Evolutionary conservation across 1,140 invertebrate species (phyloP).

Genomic region (Acyrthosiphon pisum): DNA sequence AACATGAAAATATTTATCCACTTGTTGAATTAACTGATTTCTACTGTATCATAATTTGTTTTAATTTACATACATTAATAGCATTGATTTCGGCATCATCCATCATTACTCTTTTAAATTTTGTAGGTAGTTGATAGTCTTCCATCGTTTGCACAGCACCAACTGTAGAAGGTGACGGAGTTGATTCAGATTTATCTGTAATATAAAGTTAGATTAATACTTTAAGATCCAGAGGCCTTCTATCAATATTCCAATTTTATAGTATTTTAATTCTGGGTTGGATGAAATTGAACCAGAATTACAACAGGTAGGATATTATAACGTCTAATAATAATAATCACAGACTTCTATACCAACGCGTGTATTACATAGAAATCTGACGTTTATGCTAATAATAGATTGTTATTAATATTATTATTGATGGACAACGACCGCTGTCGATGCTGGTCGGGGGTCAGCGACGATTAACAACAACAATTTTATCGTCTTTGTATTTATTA

Average conservation of each 20-base stretch:
- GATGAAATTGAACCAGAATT: too few relatives aligned
- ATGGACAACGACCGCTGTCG: too few relatives aligned
- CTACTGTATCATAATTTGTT: not conserved
- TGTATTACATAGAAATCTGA: too few relatives aligned
- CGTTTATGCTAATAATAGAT: too few relatives aligned
- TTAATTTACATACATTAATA: slow-evolving; percentile 44
- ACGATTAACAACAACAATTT: too few relatives aligned
- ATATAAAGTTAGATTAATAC: not conserved
- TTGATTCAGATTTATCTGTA: not conserved
- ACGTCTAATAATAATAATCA: too few relatives aligned
- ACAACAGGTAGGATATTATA: too few relatives aligned
- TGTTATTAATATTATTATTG: too few relatives aligned
- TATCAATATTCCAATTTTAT: not conserved
- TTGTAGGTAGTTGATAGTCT: slow-evolving; percentile 16
- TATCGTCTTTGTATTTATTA: too few relatives aligned
- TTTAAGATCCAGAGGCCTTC: not conserved
- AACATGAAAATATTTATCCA: not conserved
- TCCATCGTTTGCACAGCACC: not conserved
- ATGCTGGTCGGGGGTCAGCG: too few relatives aligned
- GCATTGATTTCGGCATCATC: slow-evolving; percentile 48
- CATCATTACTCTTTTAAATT: slow-evolving; percentile 6
- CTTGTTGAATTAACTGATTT: not conserved
- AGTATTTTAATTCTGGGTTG: too few relatives aligned
- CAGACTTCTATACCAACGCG: too few relatives aligned
- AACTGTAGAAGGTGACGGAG: not conserved